Evolutionary conservation across 2,888 invertebrate species (phyloP), one percentile per base, ranked within the genome.

Genomic region (Metacarcinus magister): DNA sequence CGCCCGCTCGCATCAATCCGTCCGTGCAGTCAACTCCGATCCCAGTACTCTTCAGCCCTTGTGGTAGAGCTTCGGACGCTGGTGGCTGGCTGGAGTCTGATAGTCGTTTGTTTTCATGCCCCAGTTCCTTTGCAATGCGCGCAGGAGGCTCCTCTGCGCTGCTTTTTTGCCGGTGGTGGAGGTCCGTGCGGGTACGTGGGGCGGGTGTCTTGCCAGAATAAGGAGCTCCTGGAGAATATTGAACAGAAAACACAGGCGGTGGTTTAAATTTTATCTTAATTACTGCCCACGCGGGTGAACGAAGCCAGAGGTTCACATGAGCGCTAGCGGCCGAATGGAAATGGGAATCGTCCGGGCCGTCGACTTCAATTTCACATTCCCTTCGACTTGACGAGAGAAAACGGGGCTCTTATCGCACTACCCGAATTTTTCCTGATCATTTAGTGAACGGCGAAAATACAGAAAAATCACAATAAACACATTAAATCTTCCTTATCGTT

Each of bases 391-490:
- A 96, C 95, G 96, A 96, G 96, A 96, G 96, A 96, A 95, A 96
- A 96, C 95, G 96, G 96, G 92, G 94, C 96, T 96, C 96, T 96
- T 96, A 96, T 96, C 96, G 96, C 92, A 89, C 95, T 96, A 91
- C 93, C 95, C 96, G 96, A 96, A 95, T 96, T 96, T 96, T 96
- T 96, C 96, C 96, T 94, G 96, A 96, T 96, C 96, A 96, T 96
- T 96, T 96, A 96, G 96, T 96, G 96, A 96, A 95, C 95, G 96
- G 95, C 87, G 96, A 96, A 96, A 96, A 96, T 96, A 96, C 96
- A 96, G 96, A 96, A 96, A 96, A 96, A 96, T 96, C 93, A 96
- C 96, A 96, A 96, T 96, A 96, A 96, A 96, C 96, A 96, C 96
- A 96, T 96, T 96, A 96, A 96, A 96, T 96, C 96, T 96, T 96